Conservation (phyloP, 2,888 invertebrate genomes). For the Allolobophora icterica region DNA sequence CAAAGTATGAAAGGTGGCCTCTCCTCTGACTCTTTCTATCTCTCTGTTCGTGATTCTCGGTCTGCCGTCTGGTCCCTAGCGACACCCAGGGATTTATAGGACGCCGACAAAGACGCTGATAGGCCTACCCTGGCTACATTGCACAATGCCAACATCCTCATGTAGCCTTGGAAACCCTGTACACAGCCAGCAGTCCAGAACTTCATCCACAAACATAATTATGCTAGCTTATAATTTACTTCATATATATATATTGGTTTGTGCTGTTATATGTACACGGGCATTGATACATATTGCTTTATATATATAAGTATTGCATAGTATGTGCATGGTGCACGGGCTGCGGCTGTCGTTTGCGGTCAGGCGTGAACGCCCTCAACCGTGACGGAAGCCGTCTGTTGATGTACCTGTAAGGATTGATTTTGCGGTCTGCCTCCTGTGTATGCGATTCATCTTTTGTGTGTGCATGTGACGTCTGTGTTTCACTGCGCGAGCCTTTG, state of each 20-base stretch:
- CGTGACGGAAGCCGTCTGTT: background rate
- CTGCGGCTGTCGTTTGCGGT: background rate
- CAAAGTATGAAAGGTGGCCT: too few species aligned
- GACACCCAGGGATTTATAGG: background rate
- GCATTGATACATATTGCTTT: background rate
- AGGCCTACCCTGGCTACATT: conserved; percentile 1
- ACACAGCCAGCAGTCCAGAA: background rate
- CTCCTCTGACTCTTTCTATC: background rate
- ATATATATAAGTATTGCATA: background rate
- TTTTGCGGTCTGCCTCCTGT: background rate
- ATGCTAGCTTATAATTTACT: too few species aligned
- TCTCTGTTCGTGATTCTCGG: background rate
- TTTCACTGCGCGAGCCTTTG: too few species aligned
- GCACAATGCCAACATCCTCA: background rate
- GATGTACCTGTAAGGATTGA: background rate
- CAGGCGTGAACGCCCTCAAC: background rate
- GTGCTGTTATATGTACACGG: background rate
- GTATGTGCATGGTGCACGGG: background rate
- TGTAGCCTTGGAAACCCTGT: background rate
- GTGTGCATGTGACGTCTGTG: too few species aligned
- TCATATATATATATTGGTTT: too few species aligned
- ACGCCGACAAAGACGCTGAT: background rate
- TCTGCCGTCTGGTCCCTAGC: background rate
- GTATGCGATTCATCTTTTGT: background rate
- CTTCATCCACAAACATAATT: background rate